Evolutionary conservation across 2,113 vertebrate genomes (phyloP).

Genomic region (Perca schrenkii): DNA sequence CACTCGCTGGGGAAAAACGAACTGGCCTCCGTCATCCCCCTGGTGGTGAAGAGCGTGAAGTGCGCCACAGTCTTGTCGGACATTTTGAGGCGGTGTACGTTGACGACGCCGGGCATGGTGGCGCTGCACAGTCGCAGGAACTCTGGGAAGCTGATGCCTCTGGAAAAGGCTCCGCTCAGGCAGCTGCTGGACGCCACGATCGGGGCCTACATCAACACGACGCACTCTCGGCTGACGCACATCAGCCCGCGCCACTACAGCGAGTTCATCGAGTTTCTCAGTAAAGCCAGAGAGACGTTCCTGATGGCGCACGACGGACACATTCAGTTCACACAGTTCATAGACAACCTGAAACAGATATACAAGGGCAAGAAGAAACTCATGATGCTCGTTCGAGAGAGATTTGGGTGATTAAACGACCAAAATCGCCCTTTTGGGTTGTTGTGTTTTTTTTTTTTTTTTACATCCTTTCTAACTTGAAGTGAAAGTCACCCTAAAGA

Average conservation of each 20-base stretch:
- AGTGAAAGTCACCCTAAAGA: slow-evolving; percentile 88
- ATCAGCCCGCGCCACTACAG: slow-evolving; percentile 80
- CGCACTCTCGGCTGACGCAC: slow-evolving; percentile 76
- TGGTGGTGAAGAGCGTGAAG: slow-evolving; percentile 97
- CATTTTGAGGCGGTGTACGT: slow-evolving; percentile 95
- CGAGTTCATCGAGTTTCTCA: slow-evolving; percentile 79
- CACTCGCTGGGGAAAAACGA: slow-evolving; percentile 97
- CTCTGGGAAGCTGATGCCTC: slow-evolving; percentile 77
- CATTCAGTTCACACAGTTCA: slow-evolving; percentile 77
- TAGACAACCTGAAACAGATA: slow-evolving; percentile 81
- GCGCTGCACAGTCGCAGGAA: slow-evolving; percentile 73
- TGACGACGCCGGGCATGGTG: slow-evolving; percentile 87
- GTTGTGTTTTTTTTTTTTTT: slow-evolving; percentile 23
- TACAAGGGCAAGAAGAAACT: slow-evolving; percentile 82
- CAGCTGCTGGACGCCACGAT: slow-evolving; percentile 78
- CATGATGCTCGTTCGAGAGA: slow-evolving; percentile 77
- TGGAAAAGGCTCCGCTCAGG: slow-evolving; percentile 76
- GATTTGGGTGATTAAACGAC: slow-evolving; percentile 66
- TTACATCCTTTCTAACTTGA: slow-evolving; percentile 74
- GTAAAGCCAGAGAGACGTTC: slow-evolving; percentile 77
- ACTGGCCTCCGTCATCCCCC: slow-evolving; percentile 94
- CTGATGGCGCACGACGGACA: slow-evolving; percentile 77
- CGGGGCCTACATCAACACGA: slow-evolving; percentile 78
- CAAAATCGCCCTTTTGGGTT: background rate
- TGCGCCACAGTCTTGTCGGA: slow-evolving; percentile 96